Conservation (phyloP, 2,113 vertebrate species). For the Blennius ocellaris region DNA sequence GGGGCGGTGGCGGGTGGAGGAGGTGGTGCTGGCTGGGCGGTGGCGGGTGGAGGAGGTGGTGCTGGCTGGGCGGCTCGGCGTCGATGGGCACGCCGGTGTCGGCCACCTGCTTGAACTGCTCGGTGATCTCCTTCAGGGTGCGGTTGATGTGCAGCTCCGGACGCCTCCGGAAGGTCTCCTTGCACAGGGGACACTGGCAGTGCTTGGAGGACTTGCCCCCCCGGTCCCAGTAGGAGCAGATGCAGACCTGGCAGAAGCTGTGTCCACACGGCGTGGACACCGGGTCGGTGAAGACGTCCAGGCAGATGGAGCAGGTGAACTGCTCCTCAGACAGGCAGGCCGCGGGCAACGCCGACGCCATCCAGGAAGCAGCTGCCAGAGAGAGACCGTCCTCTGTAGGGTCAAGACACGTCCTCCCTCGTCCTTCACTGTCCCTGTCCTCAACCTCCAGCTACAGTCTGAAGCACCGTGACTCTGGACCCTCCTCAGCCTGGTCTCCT, state of each 20-base stretch:
- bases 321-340: slow-evolving; percentile 80
- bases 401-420: too few relatives aligned
- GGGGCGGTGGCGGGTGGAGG: not conserved
- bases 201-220: slow-evolving; percentile 4
- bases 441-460: too few relatives aligned
- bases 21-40: not conserved
- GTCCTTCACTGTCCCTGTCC: too few relatives aligned
- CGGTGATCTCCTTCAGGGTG: slow-evolving; percentile 83
- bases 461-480: too few relatives aligned
- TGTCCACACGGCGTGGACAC: slow-evolving; percentile 84
- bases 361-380: slow-evolving; percentile 2
- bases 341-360: slow-evolving; percentile 57
- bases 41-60: not conserved
- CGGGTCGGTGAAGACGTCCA: slow-evolving; percentile 80
- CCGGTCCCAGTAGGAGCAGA: slow-evolving; percentile 79
- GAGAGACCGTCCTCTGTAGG: not conserved
- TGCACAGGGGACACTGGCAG: slow-evolving; percentile 82
- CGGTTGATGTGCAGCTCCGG: slow-evolving; percentile 82
- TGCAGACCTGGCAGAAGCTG: slow-evolving; percentile 82
- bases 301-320: slow-evolving; percentile 82
- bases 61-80: not conserved
- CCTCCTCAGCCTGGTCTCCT: too few relatives aligned
- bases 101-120: slow-evolving; percentile 78
- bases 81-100: not conserved
- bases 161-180: slow-evolving; percentile 75